Evolutionary conservation across 2,888 invertebrate genomes (phyloP).

Genomic region (Thecocarcelia acutangulata): DNA sequence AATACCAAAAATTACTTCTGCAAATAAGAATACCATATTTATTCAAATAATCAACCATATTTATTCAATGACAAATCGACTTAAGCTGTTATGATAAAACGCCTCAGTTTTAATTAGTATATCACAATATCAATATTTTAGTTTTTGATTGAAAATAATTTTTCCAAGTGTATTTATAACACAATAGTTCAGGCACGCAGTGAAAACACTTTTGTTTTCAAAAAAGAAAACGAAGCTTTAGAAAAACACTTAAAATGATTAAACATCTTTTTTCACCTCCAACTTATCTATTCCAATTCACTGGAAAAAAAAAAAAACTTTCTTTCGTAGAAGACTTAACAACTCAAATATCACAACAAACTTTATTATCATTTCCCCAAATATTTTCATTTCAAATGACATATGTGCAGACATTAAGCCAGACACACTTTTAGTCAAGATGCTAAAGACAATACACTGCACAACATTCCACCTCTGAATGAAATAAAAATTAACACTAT

Average conservation of each 20-base stretch:
- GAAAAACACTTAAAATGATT: slow-evolving; percentile 67
- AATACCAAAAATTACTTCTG: too few relatives aligned
- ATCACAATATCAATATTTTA: too few relatives aligned
- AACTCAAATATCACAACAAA: slow-evolving; percentile 35
- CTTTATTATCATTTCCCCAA: slow-evolving; percentile 5
- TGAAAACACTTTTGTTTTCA: slow-evolving; percentile 21
- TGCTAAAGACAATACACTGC: neutral
- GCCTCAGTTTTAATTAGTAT: too few relatives aligned
- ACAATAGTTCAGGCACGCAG: neutral
- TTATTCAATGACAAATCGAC: too few relatives aligned
- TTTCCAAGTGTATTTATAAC: slow-evolving; percentile 28
- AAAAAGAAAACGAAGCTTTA: neutral
- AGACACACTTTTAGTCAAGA: slow-evolving; percentile 24
- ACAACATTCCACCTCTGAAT: slow-evolving; percentile 28
- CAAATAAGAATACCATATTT: too few relatives aligned
- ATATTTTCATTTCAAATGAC: slow-evolving; percentile 14
- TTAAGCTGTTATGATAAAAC: too few relatives aligned
- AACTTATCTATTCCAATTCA: slow-evolving; percentile 1
- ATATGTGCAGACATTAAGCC: slow-evolving; percentile 25
- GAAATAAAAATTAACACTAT: slow-evolving; percentile 63
- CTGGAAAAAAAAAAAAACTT: slow-evolving; percentile 15
- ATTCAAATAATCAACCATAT: too few relatives aligned
- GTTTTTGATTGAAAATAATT: neutral
- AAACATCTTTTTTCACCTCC: slow-evolving; percentile 59
- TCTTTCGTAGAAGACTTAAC: slow-evolving; percentile 12